Evolutionary conservation across 2,797 vertebrate genomes (phyloP).

Genomic region (Melanotaenia pygmaea): DNA sequence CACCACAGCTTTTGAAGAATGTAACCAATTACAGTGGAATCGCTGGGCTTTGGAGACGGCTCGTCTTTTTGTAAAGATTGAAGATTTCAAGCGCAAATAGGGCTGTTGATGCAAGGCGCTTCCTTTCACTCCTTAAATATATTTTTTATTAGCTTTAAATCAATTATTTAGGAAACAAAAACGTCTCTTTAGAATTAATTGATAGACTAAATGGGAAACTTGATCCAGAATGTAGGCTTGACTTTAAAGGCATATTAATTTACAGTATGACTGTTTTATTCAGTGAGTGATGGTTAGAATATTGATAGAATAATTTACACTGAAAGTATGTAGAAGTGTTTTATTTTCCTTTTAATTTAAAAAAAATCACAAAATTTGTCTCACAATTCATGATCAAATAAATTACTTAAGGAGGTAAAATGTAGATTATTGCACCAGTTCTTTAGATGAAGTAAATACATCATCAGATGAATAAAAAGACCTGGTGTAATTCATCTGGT

Average conservation of each 20-base stretch:
- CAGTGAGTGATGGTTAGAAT: too few species aligned
- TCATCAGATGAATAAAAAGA: too few species aligned
- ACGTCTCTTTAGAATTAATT: slow-evolving; percentile 26
- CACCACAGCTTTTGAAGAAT: slow-evolving; percentile 84
- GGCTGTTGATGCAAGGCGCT: slow-evolving; percentile 45
- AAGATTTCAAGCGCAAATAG: slow-evolving; percentile 48
- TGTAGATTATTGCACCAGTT: too few species aligned
- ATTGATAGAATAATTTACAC: too few species aligned
- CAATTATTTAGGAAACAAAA: slow-evolving; percentile 35
- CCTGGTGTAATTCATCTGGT: too few species aligned
- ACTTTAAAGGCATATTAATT: background rate
- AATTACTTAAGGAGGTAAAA: background rate
- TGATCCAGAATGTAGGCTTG: background rate
- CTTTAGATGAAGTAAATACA: too few species aligned
- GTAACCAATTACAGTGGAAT: slow-evolving; percentile 85
- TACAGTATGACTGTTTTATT: too few species aligned
- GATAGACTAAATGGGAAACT: background rate
- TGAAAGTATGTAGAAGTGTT: too few species aligned
- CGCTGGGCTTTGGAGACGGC: slow-evolving; percentile 75
- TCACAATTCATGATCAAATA: background rate
- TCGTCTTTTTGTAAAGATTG: slow-evolving; percentile 65
- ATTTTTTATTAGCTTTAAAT: slow-evolving; percentile 34
- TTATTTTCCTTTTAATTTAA: background rate
- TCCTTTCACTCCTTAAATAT: slow-evolving; percentile 45
- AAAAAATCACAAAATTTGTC: background rate